Base-by-base conservation (phyloP, 2,797 vertebrate genomes). In the Cuniculus paca region DNA sequence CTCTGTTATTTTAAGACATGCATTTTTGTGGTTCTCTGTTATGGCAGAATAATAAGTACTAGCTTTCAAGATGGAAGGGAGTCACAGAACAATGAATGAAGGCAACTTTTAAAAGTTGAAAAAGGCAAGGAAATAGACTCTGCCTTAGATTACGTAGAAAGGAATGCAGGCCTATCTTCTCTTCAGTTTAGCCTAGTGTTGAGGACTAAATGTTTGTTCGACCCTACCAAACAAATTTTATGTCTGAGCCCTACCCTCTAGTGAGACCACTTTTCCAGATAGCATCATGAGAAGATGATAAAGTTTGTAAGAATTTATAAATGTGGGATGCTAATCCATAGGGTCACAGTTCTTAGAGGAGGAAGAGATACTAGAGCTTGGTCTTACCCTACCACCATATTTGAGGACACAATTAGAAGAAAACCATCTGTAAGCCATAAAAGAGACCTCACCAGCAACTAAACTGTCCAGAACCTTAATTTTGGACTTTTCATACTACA, bases 351-450 rank as follows among this genome's bases (percentile, higher is more conserved):
- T 11, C 26, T 80, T 39, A 16, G 19, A 90, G 75, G 31, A 79
- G 16, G 45, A 58, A 82, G 1, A 58, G 52, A 70, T 11, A 36
- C 2, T 14, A 74, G 10, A 36, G 16, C 8, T 65, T 36, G 34
- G 13, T 39, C 20, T 50, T 10, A 8, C 14, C 1, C 39, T 16
- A 1, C 5, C 7, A 6, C 2, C 22, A 17, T 13, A 48, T 3
- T 0, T 52, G 26, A 96, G 12, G 36, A 88, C 22, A 82, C 4
- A 19, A 9, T 91, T 68, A 90, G 28, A 95, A 48, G 22, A 4
- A 13, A 28, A 9, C 2, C 20, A 45, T 10, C 31, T 58, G 0
- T 7, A 94, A 56, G n/a, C 12, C 50, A 82, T 65, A 70, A 28
- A 48, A 24, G 13, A 56, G 24, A 10, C 4, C 26, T 84, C 22